Evolutionary conservation across 2,797 vertebrate genomes (phyloP), one percentile per base, ranked within the genome.

Genomic region (Myotis findleyi): DNA sequence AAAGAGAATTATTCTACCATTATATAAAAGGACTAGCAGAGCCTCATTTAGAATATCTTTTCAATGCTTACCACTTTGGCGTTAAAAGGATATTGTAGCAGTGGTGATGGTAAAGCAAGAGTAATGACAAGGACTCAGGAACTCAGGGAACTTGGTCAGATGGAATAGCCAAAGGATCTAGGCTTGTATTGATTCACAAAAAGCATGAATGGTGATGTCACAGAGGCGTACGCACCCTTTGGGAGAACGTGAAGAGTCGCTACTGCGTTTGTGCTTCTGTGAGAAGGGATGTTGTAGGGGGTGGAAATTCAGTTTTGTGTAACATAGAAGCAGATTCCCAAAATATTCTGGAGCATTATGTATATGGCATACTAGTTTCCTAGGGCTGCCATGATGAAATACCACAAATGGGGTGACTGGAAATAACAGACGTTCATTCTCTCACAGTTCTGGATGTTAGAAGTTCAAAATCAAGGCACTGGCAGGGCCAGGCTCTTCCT

Each of bases 281-380:
- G 93, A 97, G 94, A 95, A 89, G 47, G 49, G 72, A 33, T 79
- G 62, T 93, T 73, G 66, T 51, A 93, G 90, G 91, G 92, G 87
- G 66, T 84, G 96, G 82, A 97, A 96, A 93, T 94, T 94, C 96
- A 93, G 95, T 93, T 96, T 92, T 96, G 76, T 91, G 94, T 77
- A 97, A 85, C 72, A 76, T 66, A 69, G 81, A 97, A 86, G 76
- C 73, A 90, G 91, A 93, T 94, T 95, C 93, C 66, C 0, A 21
- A 73, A 79, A 97, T 96, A 96, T 94, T 96, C 92, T 68, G 30
- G 30, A 84, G 73, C 55, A 94, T 95, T 87, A 68, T 93, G 3
- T 27, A 10, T 5, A 9, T n/a, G 21, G 25, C 4, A 20, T 36
- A 4, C 36, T 17, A 30, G 4, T 76, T 91, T 92, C 12, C 27